Evolutionary conservation across 2,797 vertebrate genomes (phyloP), one percentile per base, ranked within the genome.

Genomic region (Sylvia borin): DNA sequence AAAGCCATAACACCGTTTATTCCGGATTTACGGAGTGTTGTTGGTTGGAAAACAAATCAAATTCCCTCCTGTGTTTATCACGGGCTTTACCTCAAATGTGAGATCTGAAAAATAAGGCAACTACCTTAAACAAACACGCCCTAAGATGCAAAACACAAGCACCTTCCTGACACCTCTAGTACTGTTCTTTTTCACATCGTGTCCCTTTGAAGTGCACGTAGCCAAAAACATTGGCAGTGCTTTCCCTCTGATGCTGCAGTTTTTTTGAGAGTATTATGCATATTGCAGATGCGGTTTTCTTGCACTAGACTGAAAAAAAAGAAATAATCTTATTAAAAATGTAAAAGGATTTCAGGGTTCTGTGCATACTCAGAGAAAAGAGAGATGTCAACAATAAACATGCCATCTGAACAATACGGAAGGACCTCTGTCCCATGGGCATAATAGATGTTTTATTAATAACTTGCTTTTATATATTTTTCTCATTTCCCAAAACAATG

Each of bases 281-380:
- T 90, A 94, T 94, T 96, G 91, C 91, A 91, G 87, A 95, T 87
- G 93, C 45, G 85, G 92, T 94, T 95, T 96, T 88, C 95, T 94
- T 95, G 88, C 85, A 84, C 92, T 93, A 90, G 94, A 93, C 55
- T 92, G 93, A 94, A 93, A 95, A 95, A 90, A 93, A 95, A 92
- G 92, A 93, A 96, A 93, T 96, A 96, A 96, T 96, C 97, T 96
- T 96, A 97, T 97, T 97, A 97, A 97, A 97, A 97, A 97, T 97
- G 97, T 97, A 97, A 96, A 97, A 97, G 96, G 94, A 96, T 96
- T 96, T 97, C 96, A 96, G 96, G 96, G 92, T 96, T 96, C 96
- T 96, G 89, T 97, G 96, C 95, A 95, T 84, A 83, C 87, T 97
- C 92, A 95, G 94, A 95, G 94, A 94, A 93, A 95, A 97, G 92